A percentile compares a stretch with the other conserved stretches of the same genome.
Evolutionary conservation across 2,888 invertebrate species (phyloP).

Genomic region (Argyresthia albistria): DNA sequence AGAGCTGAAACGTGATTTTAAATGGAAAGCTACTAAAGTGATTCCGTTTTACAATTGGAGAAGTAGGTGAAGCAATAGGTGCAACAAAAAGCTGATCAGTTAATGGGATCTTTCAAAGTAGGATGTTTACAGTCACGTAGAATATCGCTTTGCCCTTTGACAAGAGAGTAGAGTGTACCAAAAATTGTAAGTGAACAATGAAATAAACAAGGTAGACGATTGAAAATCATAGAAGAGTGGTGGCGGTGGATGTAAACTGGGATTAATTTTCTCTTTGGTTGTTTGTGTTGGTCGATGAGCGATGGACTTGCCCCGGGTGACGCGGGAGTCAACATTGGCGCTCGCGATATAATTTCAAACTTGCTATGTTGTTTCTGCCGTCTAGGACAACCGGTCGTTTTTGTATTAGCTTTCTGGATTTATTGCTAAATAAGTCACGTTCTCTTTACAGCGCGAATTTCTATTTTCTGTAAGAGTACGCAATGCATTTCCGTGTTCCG

Average conservation of each 20-base stretch:
- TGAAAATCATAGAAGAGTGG: slow-evolving; percentile 31
- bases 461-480: background rate
- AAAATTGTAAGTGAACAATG: slow-evolving; percentile 25
- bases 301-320: slow-evolving; percentile 30
- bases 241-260: slow-evolving; percentile 28
- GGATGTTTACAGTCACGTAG: slow-evolving; percentile 56
- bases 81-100: slow-evolving; percentile 33
- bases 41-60: background rate
- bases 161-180: slow-evolving; percentile 9
- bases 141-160: slow-evolving; percentile 48
- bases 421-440: background rate
- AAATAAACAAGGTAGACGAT: slow-evolving; percentile 26
- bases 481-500: no score
- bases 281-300: slow-evolving; percentile 40
- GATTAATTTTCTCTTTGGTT: slow-evolving; percentile 36
- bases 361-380: slow-evolving; percentile 22
- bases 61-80: background rate
- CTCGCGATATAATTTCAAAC: slow-evolving; percentile 33
- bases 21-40: no score
- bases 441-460: slow-evolving; percentile 1
- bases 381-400: background rate
- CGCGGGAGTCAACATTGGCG: slow-evolving; percentile 25
- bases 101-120: slow-evolving; percentile 39
- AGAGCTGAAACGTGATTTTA: no score
- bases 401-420: background rate